phyloP scores from a whole-genome alignment of 2,113 vertebrate genomes.

The Danio rerio region GRCz12tu NC_133195.1:40246001-40246500 shows the following conservation, averaged over 20 bases:
- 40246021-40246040: background rate
- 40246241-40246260: slow-evolving; percentile 10
- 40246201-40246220: slow-evolving; percentile 1
- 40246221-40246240: background rate
- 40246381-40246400: too few species aligned
- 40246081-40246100: slow-evolving; percentile 4
- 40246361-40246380: too few species aligned
- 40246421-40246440: too few species aligned
- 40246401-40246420: too few species aligned
- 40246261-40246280: background rate
- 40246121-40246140: slow-evolving; percentile 1
- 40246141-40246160: background rate
- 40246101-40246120: background rate
- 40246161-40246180: slow-evolving; percentile 6
- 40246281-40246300: background rate
- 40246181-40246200: background rate
- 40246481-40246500: too few species aligned
- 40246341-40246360: background rate
- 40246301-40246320: background rate
- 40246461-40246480: too few species aligned
- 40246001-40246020: background rate
- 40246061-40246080: background rate
- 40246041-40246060: background rate
- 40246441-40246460: too few species aligned
- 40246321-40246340: background rate